Percentiles rank a stretch among this genome's conserved stretches.
These are phyloP conservation scores for Henicopernis longicauda DNA, from an alignment of 2,113 vertebrate species.

Conservation along the genomic window DNA sequence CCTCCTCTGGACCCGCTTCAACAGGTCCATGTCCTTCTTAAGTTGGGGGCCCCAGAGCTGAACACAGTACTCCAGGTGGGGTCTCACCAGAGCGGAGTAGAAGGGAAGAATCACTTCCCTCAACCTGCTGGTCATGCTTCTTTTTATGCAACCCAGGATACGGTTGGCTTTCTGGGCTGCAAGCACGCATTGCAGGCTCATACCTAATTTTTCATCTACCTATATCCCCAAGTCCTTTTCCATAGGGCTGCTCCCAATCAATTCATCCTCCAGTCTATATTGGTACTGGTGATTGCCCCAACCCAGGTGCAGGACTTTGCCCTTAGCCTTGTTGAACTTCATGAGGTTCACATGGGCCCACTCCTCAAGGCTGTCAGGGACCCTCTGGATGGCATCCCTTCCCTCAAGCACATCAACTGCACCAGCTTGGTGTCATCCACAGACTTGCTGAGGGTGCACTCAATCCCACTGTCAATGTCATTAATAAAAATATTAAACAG, in stretches of 20 bases:
- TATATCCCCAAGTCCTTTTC: neutral
- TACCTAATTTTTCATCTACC: neutral
- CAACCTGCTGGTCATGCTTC: neutral
- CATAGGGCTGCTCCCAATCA: neutral
- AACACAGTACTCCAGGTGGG: neutral
- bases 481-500: neutral
- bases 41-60: neutral
- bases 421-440: neutral
- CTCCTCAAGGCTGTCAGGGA: neutral
- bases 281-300: neutral
- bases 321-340: neutral
- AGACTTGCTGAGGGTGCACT: neutral
- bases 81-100: neutral
- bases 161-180: neutral
- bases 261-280: neutral
- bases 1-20: neutral
- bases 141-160: neutral
- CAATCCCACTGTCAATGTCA: neutral
- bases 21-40: neutral
- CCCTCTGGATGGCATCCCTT: neutral
- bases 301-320: neutral
- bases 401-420: neutral
- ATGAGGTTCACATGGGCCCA: neutral
- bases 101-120: neutral
- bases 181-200: fast-evolving